Percentiles rank a stretch among this genome's conserved stretches.
Conservation (phyloP, 2,888 invertebrate genomes). For the Neoaliturus tenellus region DNA sequence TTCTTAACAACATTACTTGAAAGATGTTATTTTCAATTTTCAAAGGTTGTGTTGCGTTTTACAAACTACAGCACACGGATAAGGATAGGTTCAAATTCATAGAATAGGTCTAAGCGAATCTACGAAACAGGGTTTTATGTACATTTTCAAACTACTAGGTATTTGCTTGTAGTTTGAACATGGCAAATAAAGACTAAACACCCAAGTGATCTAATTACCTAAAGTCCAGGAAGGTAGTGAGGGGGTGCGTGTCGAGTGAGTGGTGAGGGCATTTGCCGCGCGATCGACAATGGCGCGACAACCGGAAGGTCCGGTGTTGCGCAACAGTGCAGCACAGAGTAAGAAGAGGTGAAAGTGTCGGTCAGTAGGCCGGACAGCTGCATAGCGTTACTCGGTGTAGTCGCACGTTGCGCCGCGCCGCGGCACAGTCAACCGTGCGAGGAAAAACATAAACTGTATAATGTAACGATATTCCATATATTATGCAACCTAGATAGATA, state of each 20-base stretch:
- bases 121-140: background rate
- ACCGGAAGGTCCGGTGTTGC: conserved; percentile 27
- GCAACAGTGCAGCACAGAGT: conserved; percentile 8
- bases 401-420: background rate
- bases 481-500: too few relatives aligned
- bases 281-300: background rate
- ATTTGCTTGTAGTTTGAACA: background rate
- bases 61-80: too few relatives aligned
- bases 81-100: background rate
- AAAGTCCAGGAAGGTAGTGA: too few relatives aligned
- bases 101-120: background rate
- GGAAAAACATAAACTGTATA: background rate
- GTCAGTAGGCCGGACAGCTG: conserved; percentile 18
- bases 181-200: background rate
- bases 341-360: conserved; percentile 26
- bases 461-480: too few relatives aligned
- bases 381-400: background rate
- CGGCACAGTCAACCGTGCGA: background rate
- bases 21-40: too few relatives aligned
- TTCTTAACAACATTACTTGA: too few relatives aligned
- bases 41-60: too few relatives aligned
- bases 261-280: too few relatives aligned
- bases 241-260: too few relatives aligned
- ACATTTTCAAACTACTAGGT: background rate
- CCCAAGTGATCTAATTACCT: background rate